Conservation (phyloP, 1,140 invertebrate species). For the Sinella curviseta region DNA sequence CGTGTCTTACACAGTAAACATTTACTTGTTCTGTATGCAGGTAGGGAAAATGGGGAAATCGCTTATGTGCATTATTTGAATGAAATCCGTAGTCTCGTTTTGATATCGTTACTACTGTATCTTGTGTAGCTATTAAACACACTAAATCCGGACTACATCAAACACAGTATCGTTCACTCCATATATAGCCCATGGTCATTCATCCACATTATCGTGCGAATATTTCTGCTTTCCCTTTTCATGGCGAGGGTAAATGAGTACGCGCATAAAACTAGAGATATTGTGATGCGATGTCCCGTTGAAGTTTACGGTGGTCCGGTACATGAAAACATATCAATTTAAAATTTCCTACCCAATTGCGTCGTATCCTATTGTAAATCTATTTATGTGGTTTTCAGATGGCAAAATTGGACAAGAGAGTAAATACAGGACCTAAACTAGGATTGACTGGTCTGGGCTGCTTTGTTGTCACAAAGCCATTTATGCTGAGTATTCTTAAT, state of each 20-base stretch:
- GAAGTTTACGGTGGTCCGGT: neutral
- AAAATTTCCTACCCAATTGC: neutral
- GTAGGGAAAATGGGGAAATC: constrained; percentile 8
- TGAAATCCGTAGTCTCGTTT: neutral
- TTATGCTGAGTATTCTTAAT: constrained; percentile 28
- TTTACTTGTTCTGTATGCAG: constrained; percentile 36
- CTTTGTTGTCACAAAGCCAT: constrained; percentile 30
- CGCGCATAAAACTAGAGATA: constrained; percentile 17
- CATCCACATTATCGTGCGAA: constrained; percentile 20
- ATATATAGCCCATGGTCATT: constrained; percentile 31
- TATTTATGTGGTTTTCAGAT: constrained; percentile 21
- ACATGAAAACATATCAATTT: neutral
- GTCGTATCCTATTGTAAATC: neutral
- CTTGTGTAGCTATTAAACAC: constrained; percentile 20
- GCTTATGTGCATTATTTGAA: too few species aligned
- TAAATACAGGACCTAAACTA: neutral
- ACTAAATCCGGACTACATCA: neutral
- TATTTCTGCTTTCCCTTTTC: constrained; percentile 1
- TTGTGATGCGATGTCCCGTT: constrained; percentile 29
- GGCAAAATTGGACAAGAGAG: neutral
- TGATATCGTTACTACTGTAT: neutral
- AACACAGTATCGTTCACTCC: neutral
- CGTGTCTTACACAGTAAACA: constrained; percentile 31
- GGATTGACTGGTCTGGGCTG: constrained; percentile 27
- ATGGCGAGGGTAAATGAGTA: constrained; percentile 13